These are phyloP conservation scores for Phenganax subtilis DNA, from an alignment of 92 coral and sea anemone species.

Conservation along the genomic window DNA sequence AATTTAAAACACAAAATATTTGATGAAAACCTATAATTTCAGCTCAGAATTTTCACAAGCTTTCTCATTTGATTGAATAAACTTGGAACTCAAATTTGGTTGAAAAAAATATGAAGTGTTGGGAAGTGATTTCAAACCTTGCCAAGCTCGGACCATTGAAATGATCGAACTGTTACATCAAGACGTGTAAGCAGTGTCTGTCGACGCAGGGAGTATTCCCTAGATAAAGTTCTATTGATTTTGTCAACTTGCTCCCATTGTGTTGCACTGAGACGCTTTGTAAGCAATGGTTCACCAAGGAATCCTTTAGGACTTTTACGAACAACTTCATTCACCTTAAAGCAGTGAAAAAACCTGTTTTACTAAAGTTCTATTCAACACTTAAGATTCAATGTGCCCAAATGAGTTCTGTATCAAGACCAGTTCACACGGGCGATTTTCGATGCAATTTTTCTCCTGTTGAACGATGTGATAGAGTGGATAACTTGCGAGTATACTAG, in stretches of 20 bases:
- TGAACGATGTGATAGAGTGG: too few relatives aligned
- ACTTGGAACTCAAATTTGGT: too few relatives aligned
- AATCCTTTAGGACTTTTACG: constrained; percentile 64
- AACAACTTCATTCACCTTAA: constrained; percentile 61
- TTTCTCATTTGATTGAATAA: too few relatives aligned
- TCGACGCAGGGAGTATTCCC: constrained; percentile 76
- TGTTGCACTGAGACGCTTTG: constrained; percentile 54
- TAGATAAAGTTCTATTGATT: constrained; percentile 71
- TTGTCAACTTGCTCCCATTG: constrained; percentile 91
- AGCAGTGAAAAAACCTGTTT: not conserved
- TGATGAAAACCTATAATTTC: too few relatives aligned
- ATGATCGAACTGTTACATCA: constrained; percentile 92
- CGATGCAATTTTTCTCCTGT: too few relatives aligned
- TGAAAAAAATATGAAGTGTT: not conserved
- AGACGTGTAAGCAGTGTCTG: constrained; percentile 87
- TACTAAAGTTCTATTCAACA: too few relatives aligned
- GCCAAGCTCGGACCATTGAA: constrained; percentile 97
- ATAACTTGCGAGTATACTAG: too few relatives aligned
- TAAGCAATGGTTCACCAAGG: constrained; percentile 75
- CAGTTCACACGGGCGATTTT: not conserved
- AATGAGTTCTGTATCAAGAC: too few relatives aligned
- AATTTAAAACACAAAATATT: not conserved
- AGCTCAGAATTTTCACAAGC: too few relatives aligned
- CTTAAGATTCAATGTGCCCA: too few relatives aligned
- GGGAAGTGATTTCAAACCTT: constrained; percentile 48